These are phyloP conservation scores for Phalloptychus januarius DNA, from an alignment of 2,797 vertebrate species.

Conservation along the genomic window DNA sequence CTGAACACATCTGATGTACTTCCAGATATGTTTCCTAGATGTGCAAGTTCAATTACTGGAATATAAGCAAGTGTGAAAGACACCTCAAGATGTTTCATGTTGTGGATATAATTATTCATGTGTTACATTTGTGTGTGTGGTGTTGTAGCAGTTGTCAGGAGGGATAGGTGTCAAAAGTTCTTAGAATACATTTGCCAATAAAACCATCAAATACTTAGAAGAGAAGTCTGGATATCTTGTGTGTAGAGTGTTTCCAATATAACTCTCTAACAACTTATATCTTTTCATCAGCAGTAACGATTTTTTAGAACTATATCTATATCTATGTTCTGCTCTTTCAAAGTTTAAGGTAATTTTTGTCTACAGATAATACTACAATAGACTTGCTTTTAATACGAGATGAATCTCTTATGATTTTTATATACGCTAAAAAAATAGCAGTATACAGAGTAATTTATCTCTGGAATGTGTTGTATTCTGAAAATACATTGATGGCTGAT, in stretches of 20 bases:
- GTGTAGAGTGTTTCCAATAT: conserved; percentile 49
- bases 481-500: no score
- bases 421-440: no score
- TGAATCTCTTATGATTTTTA: no score
- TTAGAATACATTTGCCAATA: conserved; percentile 30
- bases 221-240: conserved; percentile 28
- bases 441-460: no score
- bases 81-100: conserved; percentile 54
- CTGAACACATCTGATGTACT: conserved; percentile 46
- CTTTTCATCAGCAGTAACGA: neutral
- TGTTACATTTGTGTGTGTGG: conserved; percentile 33
- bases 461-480: no score
- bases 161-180: conserved; percentile 20
- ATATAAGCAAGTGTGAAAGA: conserved; percentile 61
- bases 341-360: neutral
- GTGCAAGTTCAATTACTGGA: conserved; percentile 51
- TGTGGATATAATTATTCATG: conserved; percentile 63
- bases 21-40: conserved; percentile 45
- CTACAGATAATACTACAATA: neutral
- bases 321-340: neutral
- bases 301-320: no score
- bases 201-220: conserved; percentile 48
- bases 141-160: neutral
- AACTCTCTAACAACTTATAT: conserved; percentile 46
- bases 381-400: no score